Evolutionary conservation across 2,797 vertebrate genomes (phyloP).

Genomic region (Poeciliopsis gracilis): DNA sequence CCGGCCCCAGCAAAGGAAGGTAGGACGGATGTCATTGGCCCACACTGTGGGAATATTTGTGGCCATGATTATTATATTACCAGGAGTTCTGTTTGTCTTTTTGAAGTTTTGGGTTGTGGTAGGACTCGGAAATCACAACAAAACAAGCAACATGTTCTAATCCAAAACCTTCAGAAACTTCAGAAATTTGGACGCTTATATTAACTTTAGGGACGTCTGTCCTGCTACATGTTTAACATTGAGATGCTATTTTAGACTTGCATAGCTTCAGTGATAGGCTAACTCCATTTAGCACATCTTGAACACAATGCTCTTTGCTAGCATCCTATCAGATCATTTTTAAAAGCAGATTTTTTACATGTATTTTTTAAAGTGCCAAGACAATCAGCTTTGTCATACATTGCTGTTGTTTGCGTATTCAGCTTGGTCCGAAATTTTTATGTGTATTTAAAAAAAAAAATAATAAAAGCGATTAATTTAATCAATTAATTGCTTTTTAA

Average conservation of each 20-base stretch:
- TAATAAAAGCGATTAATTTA: too few relatives aligned
- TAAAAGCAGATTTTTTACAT: too few relatives aligned
- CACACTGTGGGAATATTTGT: not conserved
- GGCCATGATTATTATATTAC: not conserved
- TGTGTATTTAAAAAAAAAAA: not conserved
- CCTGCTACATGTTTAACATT: not conserved
- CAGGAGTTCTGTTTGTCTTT: not conserved
- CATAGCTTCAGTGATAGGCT: not conserved
- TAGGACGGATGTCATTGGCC: constrained; percentile 19
- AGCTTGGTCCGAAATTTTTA: not conserved
- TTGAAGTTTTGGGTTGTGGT: not conserved
- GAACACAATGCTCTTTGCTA: not conserved
- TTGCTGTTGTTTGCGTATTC: too few relatives aligned
- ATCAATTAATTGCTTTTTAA: not conserved
- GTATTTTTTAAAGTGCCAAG: not conserved
- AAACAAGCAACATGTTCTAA: not conserved
- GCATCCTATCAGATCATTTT: not conserved
- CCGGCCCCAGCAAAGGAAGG: constrained; percentile 72
- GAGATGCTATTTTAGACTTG: not conserved
- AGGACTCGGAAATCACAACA: too few relatives aligned
- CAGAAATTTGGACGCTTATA: not conserved
- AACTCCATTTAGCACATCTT: not conserved
- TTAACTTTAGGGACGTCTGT: not conserved
- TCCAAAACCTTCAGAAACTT: not conserved
- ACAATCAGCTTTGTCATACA: not conserved